These are phyloP conservation scores for Poeciliopsis retropinna DNA, from an alignment of 2,113 vertebrate species.

Conservation along the genomic window DNA sequence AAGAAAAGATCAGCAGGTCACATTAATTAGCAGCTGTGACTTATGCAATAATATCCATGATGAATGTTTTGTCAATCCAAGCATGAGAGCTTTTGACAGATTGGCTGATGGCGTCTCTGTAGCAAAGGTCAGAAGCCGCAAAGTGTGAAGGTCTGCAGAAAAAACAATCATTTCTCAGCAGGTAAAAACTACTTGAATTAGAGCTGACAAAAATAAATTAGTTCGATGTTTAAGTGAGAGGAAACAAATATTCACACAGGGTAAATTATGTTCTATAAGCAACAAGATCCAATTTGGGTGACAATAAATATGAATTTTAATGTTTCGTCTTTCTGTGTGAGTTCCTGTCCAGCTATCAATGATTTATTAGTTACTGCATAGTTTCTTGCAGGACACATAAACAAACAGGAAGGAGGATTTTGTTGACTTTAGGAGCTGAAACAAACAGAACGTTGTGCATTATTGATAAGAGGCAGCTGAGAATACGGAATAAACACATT, in stretches of 20 bases:
- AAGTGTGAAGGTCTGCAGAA: too few species aligned
- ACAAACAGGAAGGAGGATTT: neutral
- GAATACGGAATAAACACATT: neutral
- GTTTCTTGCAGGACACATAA: conserved; percentile 4
- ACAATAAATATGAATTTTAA: neutral
- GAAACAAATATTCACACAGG: neutral
- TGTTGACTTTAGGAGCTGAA: neutral
- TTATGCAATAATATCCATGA: conserved; percentile 8
- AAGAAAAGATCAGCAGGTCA: neutral
- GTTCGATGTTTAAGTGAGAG: neutral
- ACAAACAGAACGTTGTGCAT: neutral
- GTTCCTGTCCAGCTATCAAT: neutral
- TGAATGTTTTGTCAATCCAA: neutral
- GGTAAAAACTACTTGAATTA: neutral
- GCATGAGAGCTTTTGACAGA: neutral
- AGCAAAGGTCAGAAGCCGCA: neutral
- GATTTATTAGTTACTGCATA: conserved; percentile 22
- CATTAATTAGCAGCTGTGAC: conserved; percentile 6
- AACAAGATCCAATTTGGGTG: neutral
- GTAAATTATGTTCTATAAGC: neutral
- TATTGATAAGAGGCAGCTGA: neutral
- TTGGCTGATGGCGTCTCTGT: neutral
- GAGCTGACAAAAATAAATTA: neutral
- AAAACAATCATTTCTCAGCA: too few species aligned
- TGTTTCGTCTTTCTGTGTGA: neutral